These are phyloP conservation scores for Microtus obscurus DNA, from an alignment of 2,797 vertebrate species.

Conservation along the genomic window DNA sequence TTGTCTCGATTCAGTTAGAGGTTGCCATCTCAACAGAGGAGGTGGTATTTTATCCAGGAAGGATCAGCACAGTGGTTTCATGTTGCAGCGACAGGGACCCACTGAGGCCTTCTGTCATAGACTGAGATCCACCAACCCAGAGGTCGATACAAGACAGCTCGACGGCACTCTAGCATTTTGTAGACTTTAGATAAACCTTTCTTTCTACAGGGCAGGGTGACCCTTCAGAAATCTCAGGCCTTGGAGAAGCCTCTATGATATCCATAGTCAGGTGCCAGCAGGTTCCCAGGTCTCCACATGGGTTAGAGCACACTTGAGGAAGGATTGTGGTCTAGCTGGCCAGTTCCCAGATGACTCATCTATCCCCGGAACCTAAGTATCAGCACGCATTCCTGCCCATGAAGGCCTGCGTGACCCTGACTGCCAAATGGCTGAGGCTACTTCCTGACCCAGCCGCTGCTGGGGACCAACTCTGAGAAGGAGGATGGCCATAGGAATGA, in stretches of 20 bases:
- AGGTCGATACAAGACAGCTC: not conserved
- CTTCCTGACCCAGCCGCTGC: not conserved
- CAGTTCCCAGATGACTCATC: slow-evolving; percentile 30
- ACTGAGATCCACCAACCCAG: not conserved
- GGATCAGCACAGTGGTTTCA: not conserved
- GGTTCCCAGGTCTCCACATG: not conserved
- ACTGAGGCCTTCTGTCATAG: not conserved
- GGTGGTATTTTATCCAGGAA: not conserved
- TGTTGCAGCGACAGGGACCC: not conserved
- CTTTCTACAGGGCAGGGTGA: not conserved
- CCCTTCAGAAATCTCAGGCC: not conserved
- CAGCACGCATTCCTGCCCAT: not conserved
- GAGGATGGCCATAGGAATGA: accelerated
- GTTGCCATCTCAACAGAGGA: not conserved
- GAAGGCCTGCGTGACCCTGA: not conserved
- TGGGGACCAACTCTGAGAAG: not conserved
- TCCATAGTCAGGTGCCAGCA: not conserved
- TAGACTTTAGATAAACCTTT: not conserved
- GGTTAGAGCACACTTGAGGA: slow-evolving; percentile 33
- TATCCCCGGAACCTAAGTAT: not conserved
- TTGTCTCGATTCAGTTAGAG: not conserved
- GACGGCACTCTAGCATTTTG: not conserved
- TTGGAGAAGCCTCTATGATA: not conserved
- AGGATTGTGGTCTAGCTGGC: slow-evolving; percentile 31
- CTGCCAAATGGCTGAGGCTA: not conserved